Conservation (phyloP, 2,113 vertebrate species). For the Donacobius atricapilla region DNA sequence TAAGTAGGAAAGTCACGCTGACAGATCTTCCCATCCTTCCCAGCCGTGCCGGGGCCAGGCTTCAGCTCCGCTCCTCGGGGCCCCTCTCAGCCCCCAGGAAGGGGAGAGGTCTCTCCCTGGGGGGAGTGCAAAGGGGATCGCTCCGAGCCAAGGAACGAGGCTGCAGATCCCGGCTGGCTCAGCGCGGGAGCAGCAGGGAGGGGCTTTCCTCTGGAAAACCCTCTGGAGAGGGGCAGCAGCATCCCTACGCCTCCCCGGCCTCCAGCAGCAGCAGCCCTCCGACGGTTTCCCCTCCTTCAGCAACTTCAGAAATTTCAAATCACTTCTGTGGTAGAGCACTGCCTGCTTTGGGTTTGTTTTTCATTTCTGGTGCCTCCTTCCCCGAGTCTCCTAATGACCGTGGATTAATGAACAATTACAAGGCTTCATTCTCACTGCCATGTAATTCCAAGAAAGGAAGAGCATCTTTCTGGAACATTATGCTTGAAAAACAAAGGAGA, state of each 20-base stretch:
- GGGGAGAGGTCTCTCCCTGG: rapidly evolving
- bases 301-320: background rate
- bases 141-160: rapidly evolving
- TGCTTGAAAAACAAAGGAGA: conserved; percentile 59
- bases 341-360: background rate
- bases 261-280: background rate
- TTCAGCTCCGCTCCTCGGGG: too few species aligned
- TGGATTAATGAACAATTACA: conserved; percentile 57
- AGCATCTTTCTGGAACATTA: conserved; percentile 51
- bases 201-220: background rate
- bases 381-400: background rate
- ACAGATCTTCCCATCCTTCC: rapidly evolving
- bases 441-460: conserved; percentile 53
- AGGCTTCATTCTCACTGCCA: background rate
- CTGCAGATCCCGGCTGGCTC: background rate
- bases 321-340: background rate
- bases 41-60: background rate
- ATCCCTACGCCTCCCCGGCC: rapidly evolving
- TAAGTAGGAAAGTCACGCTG: rapidly evolving
- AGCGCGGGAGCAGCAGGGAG: background rate
- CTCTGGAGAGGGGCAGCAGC: background rate
- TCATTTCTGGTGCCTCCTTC: background rate
- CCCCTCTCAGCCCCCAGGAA: background rate
- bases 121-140: rapidly evolving
- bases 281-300: too few species aligned